Evolutionary conservation across 2,797 vertebrate species (phyloP).

Genomic region (Sebastes reedi): DNA sequence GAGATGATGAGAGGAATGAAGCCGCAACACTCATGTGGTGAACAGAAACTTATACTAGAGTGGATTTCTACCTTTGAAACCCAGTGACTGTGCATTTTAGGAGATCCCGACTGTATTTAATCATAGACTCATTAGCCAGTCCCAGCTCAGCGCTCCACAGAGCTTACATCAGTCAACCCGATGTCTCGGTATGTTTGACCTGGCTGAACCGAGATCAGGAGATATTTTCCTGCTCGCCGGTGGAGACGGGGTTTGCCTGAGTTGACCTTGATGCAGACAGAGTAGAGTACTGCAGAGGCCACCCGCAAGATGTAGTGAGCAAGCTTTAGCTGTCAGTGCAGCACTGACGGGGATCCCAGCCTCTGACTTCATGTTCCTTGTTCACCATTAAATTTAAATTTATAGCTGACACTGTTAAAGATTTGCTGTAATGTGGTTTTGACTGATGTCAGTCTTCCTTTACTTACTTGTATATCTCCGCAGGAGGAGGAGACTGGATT

Average conservation of each 20-base stretch:
- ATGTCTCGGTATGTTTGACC: conserved; percentile 30
- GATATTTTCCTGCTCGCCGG: conserved; percentile 38
- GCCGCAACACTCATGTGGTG: background rate
- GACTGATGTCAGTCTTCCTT: background rate
- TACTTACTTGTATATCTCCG: conserved; percentile 12
- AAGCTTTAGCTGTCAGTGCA: conserved; percentile 3
- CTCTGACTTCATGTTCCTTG: background rate
- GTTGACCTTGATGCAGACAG: conserved; percentile 45
- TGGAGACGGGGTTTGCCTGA: conserved; percentile 30
- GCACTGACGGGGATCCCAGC: background rate
- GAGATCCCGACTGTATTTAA: conserved; percentile 8
- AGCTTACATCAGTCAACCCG: conserved; percentile 31
- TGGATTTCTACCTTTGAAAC: conserved; percentile 12
- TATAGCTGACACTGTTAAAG: background rate
- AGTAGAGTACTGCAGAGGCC: conserved; percentile 32
- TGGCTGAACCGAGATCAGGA: conserved; percentile 43
- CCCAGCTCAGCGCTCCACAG: conserved; percentile 24
- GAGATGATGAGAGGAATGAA: background rate
- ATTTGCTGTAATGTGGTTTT: background rate
- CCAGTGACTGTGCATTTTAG: background rate
- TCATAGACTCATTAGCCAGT: conserved; percentile 5
- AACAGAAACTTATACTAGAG: background rate
- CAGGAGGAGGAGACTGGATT: conserved; percentile 32
- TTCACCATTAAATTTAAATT: background rate
- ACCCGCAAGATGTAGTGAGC: conserved; percentile 22